Percentiles rank a stretch among this genome's conserved stretches.
These are phyloP conservation scores for Eupithecia centaureata DNA, from an alignment of 2,888 invertebrate species.

Conservation along the genomic window DNA sequence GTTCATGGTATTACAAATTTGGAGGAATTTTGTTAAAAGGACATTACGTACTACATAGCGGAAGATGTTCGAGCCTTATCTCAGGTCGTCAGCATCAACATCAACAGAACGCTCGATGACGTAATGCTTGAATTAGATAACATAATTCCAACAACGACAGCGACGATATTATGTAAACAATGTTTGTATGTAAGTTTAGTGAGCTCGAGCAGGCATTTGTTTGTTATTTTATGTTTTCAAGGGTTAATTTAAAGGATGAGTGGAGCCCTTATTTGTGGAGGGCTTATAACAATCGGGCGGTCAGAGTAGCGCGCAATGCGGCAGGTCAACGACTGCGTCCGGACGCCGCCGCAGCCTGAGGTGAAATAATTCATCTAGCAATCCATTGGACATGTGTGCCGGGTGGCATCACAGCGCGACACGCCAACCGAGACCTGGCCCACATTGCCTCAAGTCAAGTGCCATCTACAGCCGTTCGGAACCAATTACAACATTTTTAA, in stretches of 20 bases:
- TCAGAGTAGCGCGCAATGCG: slow-evolving; percentile 43
- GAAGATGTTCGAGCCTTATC: slow-evolving; percentile 59
- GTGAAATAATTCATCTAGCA: slow-evolving; percentile 70
- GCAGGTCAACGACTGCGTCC: slow-evolving; percentile 74
- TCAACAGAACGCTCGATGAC: slow-evolving; percentile 60
- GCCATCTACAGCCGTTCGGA: not conserved
- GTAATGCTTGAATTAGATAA: slow-evolving; percentile 70
- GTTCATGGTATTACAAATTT: not conserved
- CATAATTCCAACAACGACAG: slow-evolving; percentile 37
- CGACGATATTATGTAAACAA: slow-evolving; percentile 8
- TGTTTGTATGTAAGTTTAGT: not conserved
- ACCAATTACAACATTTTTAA: not conserved
- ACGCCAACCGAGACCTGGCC: slow-evolving; percentile 28
- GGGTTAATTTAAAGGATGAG: slow-evolving; percentile 34
- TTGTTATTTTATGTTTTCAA: slow-evolving; percentile 4
- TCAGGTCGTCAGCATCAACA: slow-evolving; percentile 53
- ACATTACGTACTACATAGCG: slow-evolving; percentile 42
- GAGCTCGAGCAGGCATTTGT: slow-evolving; percentile 5
- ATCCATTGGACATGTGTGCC: slow-evolving; percentile 60
- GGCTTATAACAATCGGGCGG: slow-evolving; percentile 52
- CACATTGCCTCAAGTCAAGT: not conserved
- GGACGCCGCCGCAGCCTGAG: slow-evolving; percentile 51
- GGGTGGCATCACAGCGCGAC: slow-evolving; percentile 36
- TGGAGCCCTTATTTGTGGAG: slow-evolving; percentile 33
- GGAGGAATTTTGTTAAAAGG: not conserved